Evolutionary conservation across 2,797 vertebrate genomes (phyloP), one percentile per base, ranked within the genome.

Genomic region (Smutsia gigantea): DNA sequence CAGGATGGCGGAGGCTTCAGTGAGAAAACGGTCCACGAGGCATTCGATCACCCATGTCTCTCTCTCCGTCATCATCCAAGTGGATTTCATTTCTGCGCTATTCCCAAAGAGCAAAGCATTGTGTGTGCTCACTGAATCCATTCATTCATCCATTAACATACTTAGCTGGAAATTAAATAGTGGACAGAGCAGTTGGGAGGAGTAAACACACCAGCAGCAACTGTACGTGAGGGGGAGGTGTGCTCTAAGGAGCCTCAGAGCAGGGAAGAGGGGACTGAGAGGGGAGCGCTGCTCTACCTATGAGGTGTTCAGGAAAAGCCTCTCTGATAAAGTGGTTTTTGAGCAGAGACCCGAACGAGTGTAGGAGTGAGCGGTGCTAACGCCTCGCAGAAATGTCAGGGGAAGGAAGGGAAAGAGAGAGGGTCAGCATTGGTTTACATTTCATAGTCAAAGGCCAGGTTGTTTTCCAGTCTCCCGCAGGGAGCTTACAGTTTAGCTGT

Each of bases 381-480:
- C 39, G 37, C 11, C 10, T 46, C 14, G 3, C 12, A n/a, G 21
- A 34, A 37, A 34, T 23, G 4, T 66, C 61, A 5, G 7, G 9
- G 64, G 17, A 59, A 92, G 23, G 68, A 64, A 63, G 49, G 53
- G 51, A 27, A 85, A 37, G 46, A 66, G 46, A 37, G 4, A 21
- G 25, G 14, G 4, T 14, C 15, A 23, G 42, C 27, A 15, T 9
- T 0, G 0, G 31, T 9, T 69, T 3, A 1, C 0, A 31, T 27
- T 51, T 59, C 11, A 7, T 5, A 49, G 12, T 42, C 31, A 14
- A 31, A 87, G 17, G 27, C 7, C 29, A 59, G 11, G 7, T 0
- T 64, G 27, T 3, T 53, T 6, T 57, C 57, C 34, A 7, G 0
- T 51, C 37, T 88, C 27, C 51, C 3, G 25, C 4, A 27, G 39